Base-by-base conservation (phyloP, 2,113 vertebrate species). In the Typhlomys cinereus region DNA sequence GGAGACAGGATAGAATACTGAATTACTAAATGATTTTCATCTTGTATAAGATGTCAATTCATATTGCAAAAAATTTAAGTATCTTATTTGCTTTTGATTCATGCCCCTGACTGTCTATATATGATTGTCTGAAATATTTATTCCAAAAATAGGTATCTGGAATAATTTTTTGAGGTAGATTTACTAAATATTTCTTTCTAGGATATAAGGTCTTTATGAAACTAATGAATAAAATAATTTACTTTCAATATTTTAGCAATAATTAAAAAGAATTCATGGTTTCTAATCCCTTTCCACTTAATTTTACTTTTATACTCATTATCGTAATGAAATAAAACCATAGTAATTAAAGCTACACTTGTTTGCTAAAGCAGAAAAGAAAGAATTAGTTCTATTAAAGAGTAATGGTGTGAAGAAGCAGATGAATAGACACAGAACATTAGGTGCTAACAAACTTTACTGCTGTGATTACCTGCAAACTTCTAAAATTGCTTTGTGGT, bases 321-420 rank as follows among this genome's bases (percentile, higher is more conserved):
- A 64, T 12, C 39, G 6, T 34, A 76, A 59, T 46, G 2, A 93
- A 62, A 93, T 76, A 64, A 95, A 76, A 13, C 2, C 59, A 4
- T 81, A 57, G 29, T 31, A 66, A 59, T 54, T 29, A 80, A 9
- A 20, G 14, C 74, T 52, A 44, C n/a, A 89, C 10, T 25, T 92
- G 0, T 91, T 93, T 81, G 57, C 23, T 74, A 85, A 88, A n/a
- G 75, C 14, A 89, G 71, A 34, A 73, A 57, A 17, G 25, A 54
- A 17, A 95, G 1, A 52, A 86, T 96, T 96, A 92, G 31, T 94
- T 93, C 25, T 64, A 79, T 10, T 50, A 89, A 64, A n/a, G 71
- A 90, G 36, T 54, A 95, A 84, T 31, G n/a, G 52, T 86, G 44
- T 86, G n/a, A 88, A 71, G 46, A 11, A 76, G 14, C 13, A 36